Base-by-base conservation (phyloP, 2,797 vertebrate species). In the Amblyopsis hoosieri region DNA sequence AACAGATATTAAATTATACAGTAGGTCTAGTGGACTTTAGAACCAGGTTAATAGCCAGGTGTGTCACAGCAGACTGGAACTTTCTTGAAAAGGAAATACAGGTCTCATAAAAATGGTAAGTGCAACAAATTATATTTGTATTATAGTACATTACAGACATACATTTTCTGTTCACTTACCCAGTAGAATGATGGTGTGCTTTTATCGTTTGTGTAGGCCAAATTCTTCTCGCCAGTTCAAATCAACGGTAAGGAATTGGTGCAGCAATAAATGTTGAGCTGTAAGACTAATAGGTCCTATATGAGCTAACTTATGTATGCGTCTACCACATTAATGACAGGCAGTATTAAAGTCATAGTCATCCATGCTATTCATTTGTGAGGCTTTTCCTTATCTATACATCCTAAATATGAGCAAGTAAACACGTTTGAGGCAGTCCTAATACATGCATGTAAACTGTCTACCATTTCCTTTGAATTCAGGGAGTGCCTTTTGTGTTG, bases 151-250 rank as follows among this genome's bases (percentile, higher is more conserved):
- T 29, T 29, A 29, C 23, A 29, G 23, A 29, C 23, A 29, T 29
- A 4, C 3, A 29, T 29, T 29, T 49, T 54, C 13, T 62, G 2
- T 66, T 13, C 13, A 11, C 2, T 69, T 52, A 2, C 37, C 33
- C 19, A 57, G 23, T 33, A 23, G 49, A 54, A 42, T 54, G 5
- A 53, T 13, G 1, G 3, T 4, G 15, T 29, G 3, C 12, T 70
- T 0, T 64, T 80, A 33, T 69, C 47, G n/a, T 50, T 29, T 57
- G 7, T 65, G 14, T 79, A 99, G 97, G 96, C 97, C 9, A 99
- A 99, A 84, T 99, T 97, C 75, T 93, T 99, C 74, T 92, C 96
- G 58, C 96, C 96, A 79, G 91, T 89, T 90, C 95, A 98, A 67
- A 99, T 99, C 49, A 95, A 95, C 1, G 97, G 97, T 99, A 91